Percentiles rank a stretch among this genome's conserved stretches.
These are phyloP conservation scores for Ferdinandea cuprea DNA, from an alignment of 2,888 invertebrate species.

Conservation along the genomic window DNA sequence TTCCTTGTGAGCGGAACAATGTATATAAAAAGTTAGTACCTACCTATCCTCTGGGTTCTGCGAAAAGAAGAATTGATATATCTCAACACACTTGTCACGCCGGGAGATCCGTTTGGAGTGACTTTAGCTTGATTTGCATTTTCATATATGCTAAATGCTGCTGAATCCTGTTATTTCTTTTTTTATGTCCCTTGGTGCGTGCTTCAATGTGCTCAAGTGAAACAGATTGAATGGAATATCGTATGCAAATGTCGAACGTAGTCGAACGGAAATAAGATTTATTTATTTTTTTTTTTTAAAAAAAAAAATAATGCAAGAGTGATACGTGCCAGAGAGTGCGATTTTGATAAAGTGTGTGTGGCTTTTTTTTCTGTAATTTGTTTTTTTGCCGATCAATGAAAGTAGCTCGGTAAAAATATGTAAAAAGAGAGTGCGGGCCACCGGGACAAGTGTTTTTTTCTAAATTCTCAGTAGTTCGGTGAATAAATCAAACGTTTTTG, in stretches of 20 bases:
- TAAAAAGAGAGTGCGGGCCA: neutral
- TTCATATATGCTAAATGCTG: constrained; percentile 67
- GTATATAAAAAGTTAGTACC: constrained; percentile 1
- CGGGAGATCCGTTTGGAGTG: constrained; percentile 29
- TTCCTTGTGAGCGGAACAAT: constrained; percentile 8
- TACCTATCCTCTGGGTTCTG: constrained; percentile 39
- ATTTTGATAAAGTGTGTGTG: constrained; percentile 2
- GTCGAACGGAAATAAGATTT: constrained; percentile 31
- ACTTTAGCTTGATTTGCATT: constrained; percentile 53
- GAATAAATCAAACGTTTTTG: no score
- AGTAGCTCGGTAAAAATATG: neutral
- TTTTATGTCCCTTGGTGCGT: constrained; percentile 30
- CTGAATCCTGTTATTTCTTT: constrained; percentile 32
- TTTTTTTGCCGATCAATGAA: constrained; percentile 39
- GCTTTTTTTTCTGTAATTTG: neutral
- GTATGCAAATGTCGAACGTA: constrained; percentile 49
- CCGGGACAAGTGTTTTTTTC: neutral
- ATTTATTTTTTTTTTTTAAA: no score
- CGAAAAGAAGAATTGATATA: constrained; percentile 27
- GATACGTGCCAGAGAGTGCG: constrained; percentile 13
- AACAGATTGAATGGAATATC: constrained; percentile 67
- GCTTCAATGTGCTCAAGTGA: constrained; percentile 57
- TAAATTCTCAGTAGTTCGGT: neutral
- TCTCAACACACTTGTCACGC: constrained; percentile 50
- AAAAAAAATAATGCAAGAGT: constrained; percentile 9